Evolutionary conservation across 2,888 invertebrate genomes (phyloP), one percentile per base, ranked within the genome.

Genomic region (Crossocerus cetratus): DNA sequence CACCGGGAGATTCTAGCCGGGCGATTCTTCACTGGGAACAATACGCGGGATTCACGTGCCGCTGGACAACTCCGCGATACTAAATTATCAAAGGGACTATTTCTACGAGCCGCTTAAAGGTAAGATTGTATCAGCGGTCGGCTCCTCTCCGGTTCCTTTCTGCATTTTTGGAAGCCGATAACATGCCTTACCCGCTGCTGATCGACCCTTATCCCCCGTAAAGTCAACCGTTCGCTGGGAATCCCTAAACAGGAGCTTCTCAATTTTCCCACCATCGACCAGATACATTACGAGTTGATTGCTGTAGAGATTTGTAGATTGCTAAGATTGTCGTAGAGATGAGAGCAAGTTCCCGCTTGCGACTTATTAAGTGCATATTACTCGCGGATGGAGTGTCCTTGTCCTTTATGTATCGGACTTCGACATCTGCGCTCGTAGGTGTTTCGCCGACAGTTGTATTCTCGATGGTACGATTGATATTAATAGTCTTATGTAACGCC

Each of bases 71-170:
- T 62, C 65, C 22, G 42, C 53, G 22, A 66, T 71, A 67, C 82
- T 86, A 86, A 84, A 82, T 83, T 83, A 85, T 81, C 84, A 75
- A 71, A 62, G 43, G 62, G 61, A 73, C 81, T 85, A 83, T 86
- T 86, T 81, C 2, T 32, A 32, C 32, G 32, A 32, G 32, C 32
- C 3, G 32, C 3, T 83, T 85, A 82, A 77, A 80, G 69, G 45
- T 74, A 63, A 18, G 61, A 13, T 4, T 69, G 69, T 79, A 80
- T 72, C 81, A 49, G 59, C 74, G 8, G 73, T 72, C 69, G 80
- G 68, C 66, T 32, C 21, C 5, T 54, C 42, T 18, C 32, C 14
- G 5, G 5, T 2, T 13, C 8, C 54, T 2, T 43, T 57, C 20
- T 14, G 20, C 1, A n/a, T 49, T 22, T 13, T 2, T 59, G n/a